Conservation (phyloP, 1,140 invertebrate genomes). For the Seison nebaliae region DNA sequence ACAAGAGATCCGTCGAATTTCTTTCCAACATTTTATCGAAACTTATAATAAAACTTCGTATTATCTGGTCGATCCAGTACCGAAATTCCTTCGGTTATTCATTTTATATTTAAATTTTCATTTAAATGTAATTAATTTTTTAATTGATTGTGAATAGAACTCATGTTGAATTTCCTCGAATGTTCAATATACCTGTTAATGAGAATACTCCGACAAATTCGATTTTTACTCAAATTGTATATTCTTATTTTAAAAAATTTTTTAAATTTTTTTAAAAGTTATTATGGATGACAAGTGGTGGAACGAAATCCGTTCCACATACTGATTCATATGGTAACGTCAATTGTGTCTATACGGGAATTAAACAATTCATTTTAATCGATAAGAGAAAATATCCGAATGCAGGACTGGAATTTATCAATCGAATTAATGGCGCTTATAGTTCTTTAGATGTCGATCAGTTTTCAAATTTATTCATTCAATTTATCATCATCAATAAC, state of each 20-base stretch:
- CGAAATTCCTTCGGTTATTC: slow-evolving; percentile 18
- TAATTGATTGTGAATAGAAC: too few relatives aligned
- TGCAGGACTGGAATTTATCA: slow-evolving; percentile 16
- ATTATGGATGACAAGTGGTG: slow-evolving; percentile 28
- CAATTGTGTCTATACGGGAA: slow-evolving; percentile 22
- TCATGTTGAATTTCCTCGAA: too few relatives aligned
- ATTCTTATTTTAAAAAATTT: background rate
- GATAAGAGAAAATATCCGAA: slow-evolving; percentile 20
- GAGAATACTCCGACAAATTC: too few relatives aligned
- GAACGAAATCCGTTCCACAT: slow-evolving; percentile 25
- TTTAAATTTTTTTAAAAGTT: slow-evolving; percentile 1
- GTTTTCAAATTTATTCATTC: background rate
- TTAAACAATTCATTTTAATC: slow-evolving; percentile 21
- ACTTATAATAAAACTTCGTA: slow-evolving; percentile 19
- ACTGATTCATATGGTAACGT: slow-evolving; percentile 25
- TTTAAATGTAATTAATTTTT: too few relatives aligned
- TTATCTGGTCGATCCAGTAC: slow-evolving; percentile 23
- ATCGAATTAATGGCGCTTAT: slow-evolving; percentile 1
- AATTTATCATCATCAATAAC: too few relatives aligned
- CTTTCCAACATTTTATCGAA: slow-evolving; percentile 20
- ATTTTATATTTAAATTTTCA: too few relatives aligned
- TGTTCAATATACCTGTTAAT: too few relatives aligned
- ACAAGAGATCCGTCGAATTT: slow-evolving; percentile 15
- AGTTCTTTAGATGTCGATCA: slow-evolving; percentile 5
- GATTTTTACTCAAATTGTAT: too few relatives aligned